phyloP scores from a whole-genome alignment of 2,113 vertebrate species.

The Zeus faber region DNA sequence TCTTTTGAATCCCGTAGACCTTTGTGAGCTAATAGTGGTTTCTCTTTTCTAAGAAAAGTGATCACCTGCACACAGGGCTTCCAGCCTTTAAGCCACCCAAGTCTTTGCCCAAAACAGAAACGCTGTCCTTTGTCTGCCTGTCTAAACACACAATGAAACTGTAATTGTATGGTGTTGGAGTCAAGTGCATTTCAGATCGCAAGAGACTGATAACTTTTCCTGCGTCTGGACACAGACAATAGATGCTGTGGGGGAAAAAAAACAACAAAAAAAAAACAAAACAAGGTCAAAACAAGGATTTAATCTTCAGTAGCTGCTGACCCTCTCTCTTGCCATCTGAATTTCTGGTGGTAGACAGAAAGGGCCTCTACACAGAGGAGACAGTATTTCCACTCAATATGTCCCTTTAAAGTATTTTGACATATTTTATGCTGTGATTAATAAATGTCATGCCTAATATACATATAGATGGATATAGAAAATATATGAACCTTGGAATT shows the following conservation, averaged over 20 bases:
- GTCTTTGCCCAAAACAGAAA: background rate
- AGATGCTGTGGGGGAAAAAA: conserved; percentile 8
- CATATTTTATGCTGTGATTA: no score
- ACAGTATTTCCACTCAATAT: no score
- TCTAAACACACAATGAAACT: conserved; percentile 12
- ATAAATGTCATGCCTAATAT: no score
- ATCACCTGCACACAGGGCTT: conserved; percentile 6
- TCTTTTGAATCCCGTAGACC: no score
- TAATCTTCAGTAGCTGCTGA: conserved; percentile 13
- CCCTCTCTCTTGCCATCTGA: background rate
- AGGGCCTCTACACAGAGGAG: no score
- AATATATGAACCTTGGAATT: no score
- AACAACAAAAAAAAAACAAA: no score
- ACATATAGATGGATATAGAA: no score
- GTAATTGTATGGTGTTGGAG: conserved; percentile 15
- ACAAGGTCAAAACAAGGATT: conserved; percentile 28
- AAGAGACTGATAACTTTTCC: conserved; percentile 13
- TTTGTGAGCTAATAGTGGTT: no score
- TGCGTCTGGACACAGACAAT: conserved; percentile 25
- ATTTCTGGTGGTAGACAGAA: no score
- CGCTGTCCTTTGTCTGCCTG: conserved; percentile 10
- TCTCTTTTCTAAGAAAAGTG: no score
- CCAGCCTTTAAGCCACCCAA: background rate
- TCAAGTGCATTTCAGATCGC: conserved; percentile 5
- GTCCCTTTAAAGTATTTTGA: no score